A percentile compares a stretch with the other conserved stretches of the same genome.
phyloP scores from a whole-genome alignment of 2,888 invertebrate species.

The Drosophila phalerata region DNA sequence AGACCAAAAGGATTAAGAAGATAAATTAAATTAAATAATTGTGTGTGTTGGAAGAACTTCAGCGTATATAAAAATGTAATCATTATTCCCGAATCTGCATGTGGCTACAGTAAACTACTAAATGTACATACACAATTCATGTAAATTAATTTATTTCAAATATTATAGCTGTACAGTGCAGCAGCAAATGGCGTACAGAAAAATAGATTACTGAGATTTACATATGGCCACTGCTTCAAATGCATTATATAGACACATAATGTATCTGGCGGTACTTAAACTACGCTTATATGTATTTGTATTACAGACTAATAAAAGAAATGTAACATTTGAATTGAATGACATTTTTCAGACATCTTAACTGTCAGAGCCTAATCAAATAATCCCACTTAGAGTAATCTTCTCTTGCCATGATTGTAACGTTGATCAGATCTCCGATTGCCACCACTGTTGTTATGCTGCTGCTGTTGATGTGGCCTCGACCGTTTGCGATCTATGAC shows the following conservation, averaged over 20 bases:
- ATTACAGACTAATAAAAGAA: constrained; percentile 36
- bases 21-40: neutral
- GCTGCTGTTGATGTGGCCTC: constrained; percentile 46
- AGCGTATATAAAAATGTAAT: neutral
- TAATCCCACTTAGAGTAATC: constrained; percentile 25
- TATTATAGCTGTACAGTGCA: constrained; percentile 1
- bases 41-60: neutral
- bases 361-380: too few relatives aligned
- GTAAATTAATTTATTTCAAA: constrained; percentile 11
- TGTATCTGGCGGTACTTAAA: neutral
- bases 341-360: neutral
- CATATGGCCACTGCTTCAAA: constrained; percentile 14
- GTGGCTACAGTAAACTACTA: neutral
- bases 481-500: constrained; percentile 57
- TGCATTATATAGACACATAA: constrained; percentile 3
- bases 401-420: constrained; percentile 49
- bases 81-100: neutral
- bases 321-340: constrained; percentile 14
- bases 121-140: constrained; percentile 30
- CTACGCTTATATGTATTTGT: constrained; percentile 11
- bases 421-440: constrained; percentile 77
- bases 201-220: neutral
- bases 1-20: too few relatives aligned
- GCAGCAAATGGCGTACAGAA: neutral
- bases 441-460: constrained; percentile 64